Percentiles rank a stretch among this genome's conserved stretches.
Evolutionary conservation across 2,113 vertebrate species (phyloP).

Genomic region (Centropus bengalensis): DNA sequence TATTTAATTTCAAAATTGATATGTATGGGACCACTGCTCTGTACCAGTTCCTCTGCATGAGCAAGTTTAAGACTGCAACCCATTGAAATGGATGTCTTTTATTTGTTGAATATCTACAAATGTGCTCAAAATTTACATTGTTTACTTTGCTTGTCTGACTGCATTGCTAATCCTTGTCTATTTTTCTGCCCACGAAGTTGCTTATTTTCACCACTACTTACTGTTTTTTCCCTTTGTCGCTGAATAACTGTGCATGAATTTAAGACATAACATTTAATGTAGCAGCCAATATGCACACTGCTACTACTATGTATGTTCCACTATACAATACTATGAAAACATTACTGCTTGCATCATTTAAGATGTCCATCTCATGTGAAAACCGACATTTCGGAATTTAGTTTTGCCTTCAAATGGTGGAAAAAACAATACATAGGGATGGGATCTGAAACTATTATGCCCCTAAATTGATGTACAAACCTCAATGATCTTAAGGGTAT

Average conservation of each 20-base stretch:
- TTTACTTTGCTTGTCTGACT: constrained; percentile 12
- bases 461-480: not conserved
- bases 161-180: not conserved
- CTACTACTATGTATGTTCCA: not conserved
- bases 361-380: not conserved
- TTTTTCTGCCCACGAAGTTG: constrained; percentile 19
- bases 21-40: not conserved
- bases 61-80: not conserved
- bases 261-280: not conserved
- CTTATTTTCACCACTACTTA: not conserved
- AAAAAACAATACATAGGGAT: not conserved
- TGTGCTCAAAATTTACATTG: constrained; percentile 1
- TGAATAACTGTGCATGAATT: not conserved
- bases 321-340: not conserved
- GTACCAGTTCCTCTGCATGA: not conserved
- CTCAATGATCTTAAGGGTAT: no score
- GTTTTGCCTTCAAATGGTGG: not conserved
- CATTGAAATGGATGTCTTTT: not conserved
- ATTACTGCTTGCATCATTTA: not conserved
- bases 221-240: not conserved
- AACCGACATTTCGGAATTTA: not conserved
- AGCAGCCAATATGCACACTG: not conserved
- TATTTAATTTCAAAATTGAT: not conserved
- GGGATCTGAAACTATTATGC: not conserved
- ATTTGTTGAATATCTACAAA: constrained; percentile 33